These are phyloP conservation scores for Petrocephalus zakoni DNA, from an alignment of 2,113 vertebrate genomes.

Conservation along the genomic window DNA sequence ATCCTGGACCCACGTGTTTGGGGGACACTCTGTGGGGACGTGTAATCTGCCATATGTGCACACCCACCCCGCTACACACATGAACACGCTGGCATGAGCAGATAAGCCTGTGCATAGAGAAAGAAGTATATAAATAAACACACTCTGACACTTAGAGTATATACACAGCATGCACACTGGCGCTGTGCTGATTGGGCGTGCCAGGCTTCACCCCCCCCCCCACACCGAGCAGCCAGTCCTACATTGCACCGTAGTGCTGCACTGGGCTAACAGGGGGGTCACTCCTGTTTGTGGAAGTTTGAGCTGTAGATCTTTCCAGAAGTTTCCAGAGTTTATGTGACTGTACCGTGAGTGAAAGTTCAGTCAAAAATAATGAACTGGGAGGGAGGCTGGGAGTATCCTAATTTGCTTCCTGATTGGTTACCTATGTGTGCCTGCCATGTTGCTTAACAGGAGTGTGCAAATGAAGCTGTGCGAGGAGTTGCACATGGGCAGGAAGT, in stretches of 20 bases:
- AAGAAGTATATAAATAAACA: background rate
- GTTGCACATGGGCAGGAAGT: slow-evolving; percentile 43
- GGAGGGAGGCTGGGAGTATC: background rate
- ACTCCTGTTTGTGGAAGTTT: background rate
- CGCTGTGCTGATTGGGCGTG: background rate
- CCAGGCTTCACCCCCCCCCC: background rate
- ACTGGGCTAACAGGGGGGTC: background rate
- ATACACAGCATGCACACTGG: background rate
- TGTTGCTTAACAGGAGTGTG: background rate
- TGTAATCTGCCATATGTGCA: background rate
- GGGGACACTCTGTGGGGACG: background rate
- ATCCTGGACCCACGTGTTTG: background rate
- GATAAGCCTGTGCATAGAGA: background rate
- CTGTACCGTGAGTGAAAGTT: background rate
- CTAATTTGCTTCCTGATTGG: background rate
- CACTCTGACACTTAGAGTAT: background rate
- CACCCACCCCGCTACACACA: background rate
- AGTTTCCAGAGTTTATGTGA: background rate
- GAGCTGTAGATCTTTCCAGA: background rate
- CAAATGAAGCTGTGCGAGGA: background rate
- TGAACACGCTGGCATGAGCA: background rate
- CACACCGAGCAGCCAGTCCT: background rate
- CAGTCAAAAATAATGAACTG: background rate
- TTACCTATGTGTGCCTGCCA: background rate
- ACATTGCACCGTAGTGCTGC: background rate